Conservation (phyloP, 2,888 invertebrate species). For the Orthonevra nobilis region DNA sequence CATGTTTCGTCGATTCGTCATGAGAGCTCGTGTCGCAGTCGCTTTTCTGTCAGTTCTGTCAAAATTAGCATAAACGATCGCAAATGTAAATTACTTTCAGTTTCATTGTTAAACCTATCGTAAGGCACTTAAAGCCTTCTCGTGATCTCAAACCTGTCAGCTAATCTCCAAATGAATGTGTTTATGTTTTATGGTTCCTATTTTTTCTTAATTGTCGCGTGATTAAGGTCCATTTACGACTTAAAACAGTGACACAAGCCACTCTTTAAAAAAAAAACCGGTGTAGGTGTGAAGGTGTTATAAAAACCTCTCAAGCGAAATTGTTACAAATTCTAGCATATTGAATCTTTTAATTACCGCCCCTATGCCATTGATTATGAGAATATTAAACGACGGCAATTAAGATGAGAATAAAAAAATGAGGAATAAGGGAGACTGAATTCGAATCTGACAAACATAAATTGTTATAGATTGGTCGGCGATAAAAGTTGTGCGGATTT, state of each 20-base stretch:
- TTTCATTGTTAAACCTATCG: not conserved
- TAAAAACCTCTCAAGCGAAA: not conserved
- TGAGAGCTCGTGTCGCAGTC: not conserved
- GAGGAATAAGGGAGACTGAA: too few relatives aligned
- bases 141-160: too few relatives aligned
- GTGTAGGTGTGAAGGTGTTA: not conserved
- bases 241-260: too few relatives aligned
- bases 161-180: too few relatives aligned
- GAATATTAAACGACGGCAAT: not conserved
- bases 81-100: conserved; percentile 1
- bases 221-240: too few relatives aligned
- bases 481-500: too few relatives aligned
- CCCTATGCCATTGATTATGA: not conserved
- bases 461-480: not conserved
- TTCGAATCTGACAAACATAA: not conserved
- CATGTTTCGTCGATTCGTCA: conserved; percentile 5
- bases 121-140: too few relatives aligned
- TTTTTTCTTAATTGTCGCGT: too few relatives aligned
- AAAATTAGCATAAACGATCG: too few relatives aligned
- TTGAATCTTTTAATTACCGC: conserved; percentile 7
- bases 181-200: too few relatives aligned
- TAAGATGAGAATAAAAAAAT: too few relatives aligned
- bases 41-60: conserved; percentile 8
- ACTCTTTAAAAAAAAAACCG: too few relatives aligned
- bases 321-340: not conserved